These are phyloP conservation scores for Suillia variegata DNA, from an alignment of 2,888 invertebrate species.

Conservation along the genomic window DNA sequence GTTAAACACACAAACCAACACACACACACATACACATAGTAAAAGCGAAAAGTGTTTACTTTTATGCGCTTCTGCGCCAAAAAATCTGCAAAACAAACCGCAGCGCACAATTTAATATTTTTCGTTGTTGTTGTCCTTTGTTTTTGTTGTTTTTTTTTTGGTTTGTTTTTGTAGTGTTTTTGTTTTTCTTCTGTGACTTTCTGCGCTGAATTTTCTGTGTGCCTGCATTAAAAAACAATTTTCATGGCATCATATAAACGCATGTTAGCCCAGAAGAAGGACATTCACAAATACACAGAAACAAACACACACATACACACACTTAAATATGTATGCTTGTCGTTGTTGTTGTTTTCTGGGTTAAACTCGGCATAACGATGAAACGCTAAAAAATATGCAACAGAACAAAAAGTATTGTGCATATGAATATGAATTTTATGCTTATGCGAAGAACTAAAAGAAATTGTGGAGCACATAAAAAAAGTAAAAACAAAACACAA, in stretches of 20 bases:
- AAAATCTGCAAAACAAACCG: constrained; percentile 8
- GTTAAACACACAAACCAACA: constrained; percentile 2
- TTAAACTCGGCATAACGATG: background rate
- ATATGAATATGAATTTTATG: constrained; percentile 17
- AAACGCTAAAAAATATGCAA: constrained; percentile 14
- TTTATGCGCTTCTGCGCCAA: background rate
- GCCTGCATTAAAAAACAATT: background rate
- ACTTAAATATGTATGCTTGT: background rate
- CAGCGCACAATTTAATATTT: constrained; percentile 10
- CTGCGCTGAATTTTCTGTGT: constrained; percentile 11
- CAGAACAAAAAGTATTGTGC: constrained; percentile 17
- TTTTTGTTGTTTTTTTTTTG: background rate
- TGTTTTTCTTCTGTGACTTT: background rate
- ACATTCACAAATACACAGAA: too few relatives aligned
- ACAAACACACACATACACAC: too few relatives aligned
- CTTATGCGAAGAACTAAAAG: constrained; percentile 4
- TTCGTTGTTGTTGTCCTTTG: background rate
- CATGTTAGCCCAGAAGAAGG: background rate
- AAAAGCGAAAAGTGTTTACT: background rate
- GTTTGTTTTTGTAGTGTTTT: background rate
- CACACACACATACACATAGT: background rate
- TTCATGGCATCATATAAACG: background rate
- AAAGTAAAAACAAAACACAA: background rate
- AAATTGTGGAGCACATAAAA: constrained; percentile 3
- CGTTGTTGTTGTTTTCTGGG: background rate